phyloP scores from a whole-genome alignment of 2,113 vertebrate species.

The Xyrauchen texanus region DNA sequence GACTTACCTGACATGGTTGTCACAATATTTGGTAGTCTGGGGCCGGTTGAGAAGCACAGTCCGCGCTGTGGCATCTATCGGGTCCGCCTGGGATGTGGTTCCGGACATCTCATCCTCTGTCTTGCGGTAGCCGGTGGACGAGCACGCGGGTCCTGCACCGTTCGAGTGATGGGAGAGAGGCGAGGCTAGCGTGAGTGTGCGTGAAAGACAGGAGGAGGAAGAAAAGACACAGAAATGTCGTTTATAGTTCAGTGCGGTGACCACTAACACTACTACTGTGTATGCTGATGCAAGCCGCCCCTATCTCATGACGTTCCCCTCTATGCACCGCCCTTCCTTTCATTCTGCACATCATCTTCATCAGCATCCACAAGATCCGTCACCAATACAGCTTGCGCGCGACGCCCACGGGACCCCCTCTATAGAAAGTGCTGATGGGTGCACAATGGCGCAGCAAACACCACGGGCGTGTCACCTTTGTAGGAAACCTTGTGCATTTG shows the following conservation, averaged over 20 bases:
- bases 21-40: conserved; percentile 91
- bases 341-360: not conserved
- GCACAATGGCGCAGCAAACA: conserved; percentile 75
- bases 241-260: conserved; percentile 65
- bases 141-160: conserved; percentile 86
- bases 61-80: conserved; percentile 85
- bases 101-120: conserved; percentile 99
- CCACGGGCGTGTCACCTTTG: conserved; percentile 50
- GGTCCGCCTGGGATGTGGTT: conserved; percentile 91
- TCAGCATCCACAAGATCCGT: conserved; percentile 58
- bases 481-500: conserved; percentile 32
- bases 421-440: conserved; percentile 77
- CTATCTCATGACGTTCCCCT: conserved; percentile 61
- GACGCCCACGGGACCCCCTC: conserved; percentile 69
- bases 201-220: conserved; percentile 18
- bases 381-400: conserved; percentile 59
- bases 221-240: conserved; percentile 66
- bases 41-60: conserved; percentile 90
- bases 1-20: conserved; percentile 91
- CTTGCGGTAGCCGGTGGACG: conserved; percentile 91
- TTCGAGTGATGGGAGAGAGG: conserved; percentile 38
- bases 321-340: conserved; percentile 42
- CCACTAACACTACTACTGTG: conserved; percentile 49
- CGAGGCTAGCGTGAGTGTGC: conserved; percentile 34
- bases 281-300: conserved; percentile 51